Base-by-base conservation (phyloP, 2,888 invertebrate genomes). In the Dusona sp. region DNA sequence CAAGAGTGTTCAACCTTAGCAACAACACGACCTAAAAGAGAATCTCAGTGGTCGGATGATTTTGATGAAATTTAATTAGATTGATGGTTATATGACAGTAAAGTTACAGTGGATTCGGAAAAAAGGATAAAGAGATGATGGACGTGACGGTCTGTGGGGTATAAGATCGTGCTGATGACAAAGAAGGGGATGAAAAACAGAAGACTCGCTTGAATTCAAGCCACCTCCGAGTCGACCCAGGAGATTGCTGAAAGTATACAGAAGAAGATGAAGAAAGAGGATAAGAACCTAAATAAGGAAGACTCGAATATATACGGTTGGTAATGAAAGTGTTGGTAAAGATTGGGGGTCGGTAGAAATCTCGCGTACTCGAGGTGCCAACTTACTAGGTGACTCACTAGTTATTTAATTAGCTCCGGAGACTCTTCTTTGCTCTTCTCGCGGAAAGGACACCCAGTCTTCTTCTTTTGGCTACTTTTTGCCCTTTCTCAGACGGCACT, bases 381-480 rank as follows among this genome's bases (percentile, higher is more conserved):
- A 93, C 91, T 93, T 91, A 92, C 91, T 91, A 90, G 93, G 90
- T 92, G 92, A 93, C 92, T 92, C 90, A 90, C 91, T 91, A 92
- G 93, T 93, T 93, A 93, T 93, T 93, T 93, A 93, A 93, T 93
- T 93, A 93, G 91, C 90, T 90, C 72, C 88, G 89, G 90, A 91
- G 91, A 93, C 90, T 91, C 91, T 90, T 90, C 90, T 90, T 90
- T 86, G 79, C 87, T 45, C 51, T 82, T 86, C 67, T 85, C 75
- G 48, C 25, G 73, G 64, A 79, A 82, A 77, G 45, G 68, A 64
- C 38, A 48, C 78, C 22, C 29, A 45, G 67, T 29, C 74, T 73
- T 48, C 65, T 77, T 79, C 85, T 86, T 87, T 84, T 78, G 79
- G 75, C 84, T 85, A 61, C 88, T 90, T 89, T 91, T 90, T 89